Conservation (phyloP, 1,140 invertebrate species). For the Protaetia brevitarsis region DNA sequence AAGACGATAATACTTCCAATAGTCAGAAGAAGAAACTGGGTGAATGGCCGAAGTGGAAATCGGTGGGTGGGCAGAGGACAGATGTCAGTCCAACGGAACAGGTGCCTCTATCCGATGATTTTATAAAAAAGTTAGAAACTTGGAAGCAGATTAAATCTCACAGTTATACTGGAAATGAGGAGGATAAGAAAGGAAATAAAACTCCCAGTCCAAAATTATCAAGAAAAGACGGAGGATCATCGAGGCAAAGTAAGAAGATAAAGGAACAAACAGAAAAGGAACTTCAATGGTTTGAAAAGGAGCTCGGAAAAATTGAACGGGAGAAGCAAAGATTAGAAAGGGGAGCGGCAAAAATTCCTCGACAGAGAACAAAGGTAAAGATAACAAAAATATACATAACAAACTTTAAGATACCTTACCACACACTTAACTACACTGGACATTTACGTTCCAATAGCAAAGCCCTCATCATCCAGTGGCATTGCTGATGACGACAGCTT, state of each 20-base stretch:
- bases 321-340: conserved; percentile 61
- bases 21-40: conserved; percentile 7
- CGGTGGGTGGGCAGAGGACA: conserved; percentile 48
- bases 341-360: conserved; percentile 58
- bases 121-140: conserved; percentile 65
- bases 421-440: too few relatives aligned
- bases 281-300: conserved; percentile 58
- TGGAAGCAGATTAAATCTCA: conserved; percentile 64
- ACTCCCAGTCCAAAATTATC: conserved; percentile 46
- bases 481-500: too few relatives aligned
- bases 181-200: conserved; percentile 40
- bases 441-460: too few relatives aligned
- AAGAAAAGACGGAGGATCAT: conserved; percentile 43
- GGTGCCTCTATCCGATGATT: conserved; percentile 63
- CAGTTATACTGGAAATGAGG: conserved; percentile 51
- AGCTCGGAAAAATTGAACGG: conserved; percentile 60
- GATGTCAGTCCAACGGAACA: conserved; percentile 52
- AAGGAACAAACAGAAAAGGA: conserved; percentile 47
- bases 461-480: too few relatives aligned
- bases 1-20: conserved; percentile 50
- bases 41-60: conserved; percentile 28
- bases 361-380: conserved; percentile 59
- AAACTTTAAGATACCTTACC: too few relatives aligned
- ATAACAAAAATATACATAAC: too few relatives aligned
- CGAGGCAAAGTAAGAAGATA: conserved; percentile 35